Base-by-base conservation (phyloP, 2,797 vertebrate genomes). In the Acropternis orthonyx region DNA sequence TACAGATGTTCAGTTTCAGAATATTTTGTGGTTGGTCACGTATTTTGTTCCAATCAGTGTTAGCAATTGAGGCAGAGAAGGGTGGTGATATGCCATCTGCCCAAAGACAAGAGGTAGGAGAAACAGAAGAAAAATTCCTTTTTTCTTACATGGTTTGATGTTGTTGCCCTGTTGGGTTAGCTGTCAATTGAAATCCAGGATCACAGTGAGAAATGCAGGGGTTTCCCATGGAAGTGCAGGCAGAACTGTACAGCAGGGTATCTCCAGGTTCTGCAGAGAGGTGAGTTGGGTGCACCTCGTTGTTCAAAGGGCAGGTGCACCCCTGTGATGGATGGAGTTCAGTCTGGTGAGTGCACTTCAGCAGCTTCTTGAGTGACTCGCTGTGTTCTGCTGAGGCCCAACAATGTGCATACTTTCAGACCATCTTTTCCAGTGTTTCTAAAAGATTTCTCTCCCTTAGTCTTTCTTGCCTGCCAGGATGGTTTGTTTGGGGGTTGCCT, bases 251-350 rank as follows among this genome's bases (percentile, higher is more conserved):
- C 6, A 49, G 21, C 26, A 44, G 49, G 49, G 51, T n/a, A 24
- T 34, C 15, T 93, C 14, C 5, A 7, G 36, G n/a, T 23, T 55
- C 61, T 0, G 1, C 4, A 4, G 51, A 55, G n/a, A 66, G 12
- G 24, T 5, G 1, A 26, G 21, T 8, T 77, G 10, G 14, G 30
- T 43, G 12, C 34, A 46, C 4, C 19, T 8, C 28, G 0, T 24
- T 85, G 10, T 59, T 73, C 20, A 73, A 20, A n/a, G 21, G 17
- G 24, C 19, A 55, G 14, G n/a, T 46, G 12, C 30, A 52, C 4
- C 22, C 8, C 32, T 18, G 15, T 2, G 3, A 7, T 43, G 28
- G 51, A 34, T 44, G 32, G 27, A 65, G 12, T 48, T 69, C 18
- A 23, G 4, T 43, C 61, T 52, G 9, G 6, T 65, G 52, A 34